phyloP scores from a whole-genome alignment of 2,888 invertebrate species.

The Lucinisca nassula region DNA sequence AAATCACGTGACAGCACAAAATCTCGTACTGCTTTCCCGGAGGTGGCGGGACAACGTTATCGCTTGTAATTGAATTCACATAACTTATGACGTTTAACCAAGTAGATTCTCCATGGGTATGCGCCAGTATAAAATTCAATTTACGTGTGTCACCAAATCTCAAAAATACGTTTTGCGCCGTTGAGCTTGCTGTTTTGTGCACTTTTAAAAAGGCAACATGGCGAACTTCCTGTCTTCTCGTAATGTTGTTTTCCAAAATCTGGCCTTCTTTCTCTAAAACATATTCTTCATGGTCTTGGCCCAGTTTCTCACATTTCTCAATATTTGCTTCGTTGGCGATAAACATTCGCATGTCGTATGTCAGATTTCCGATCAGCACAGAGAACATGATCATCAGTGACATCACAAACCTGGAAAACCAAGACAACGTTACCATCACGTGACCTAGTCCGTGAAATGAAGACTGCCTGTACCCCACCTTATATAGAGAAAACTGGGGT shows the following conservation, averaged over 20 bases:
- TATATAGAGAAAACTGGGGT: no score
- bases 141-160: constrained; percentile 70
- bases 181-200: constrained; percentile 76
- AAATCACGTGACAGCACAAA: constrained; percentile 77
- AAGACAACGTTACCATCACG: no score
- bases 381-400: not conserved
- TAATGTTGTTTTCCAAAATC: not conserved
- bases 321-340: not conserved
- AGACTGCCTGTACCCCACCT: no score
- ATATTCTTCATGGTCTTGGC: not conserved
- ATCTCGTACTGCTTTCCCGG: constrained; percentile 70
- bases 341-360: not conserved
- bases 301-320: not conserved
- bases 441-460: no score
- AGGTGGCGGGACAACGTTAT: constrained; percentile 64
- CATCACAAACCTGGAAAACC: not conserved
- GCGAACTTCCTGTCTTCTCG: not conserved
- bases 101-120: constrained; percentile 46
- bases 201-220: constrained; percentile 76
- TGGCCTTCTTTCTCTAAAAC: not conserved
- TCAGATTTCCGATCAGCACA: not conserved
- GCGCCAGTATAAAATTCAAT: constrained; percentile 70
- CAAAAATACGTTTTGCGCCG: constrained; percentile 73
- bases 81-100: constrained; percentile 71
- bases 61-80: constrained; percentile 34